Evolutionary conservation across 2,888 invertebrate species (phyloP), one percentile per base, ranked within the genome.

Genomic region (Syritta pipiens): DNA sequence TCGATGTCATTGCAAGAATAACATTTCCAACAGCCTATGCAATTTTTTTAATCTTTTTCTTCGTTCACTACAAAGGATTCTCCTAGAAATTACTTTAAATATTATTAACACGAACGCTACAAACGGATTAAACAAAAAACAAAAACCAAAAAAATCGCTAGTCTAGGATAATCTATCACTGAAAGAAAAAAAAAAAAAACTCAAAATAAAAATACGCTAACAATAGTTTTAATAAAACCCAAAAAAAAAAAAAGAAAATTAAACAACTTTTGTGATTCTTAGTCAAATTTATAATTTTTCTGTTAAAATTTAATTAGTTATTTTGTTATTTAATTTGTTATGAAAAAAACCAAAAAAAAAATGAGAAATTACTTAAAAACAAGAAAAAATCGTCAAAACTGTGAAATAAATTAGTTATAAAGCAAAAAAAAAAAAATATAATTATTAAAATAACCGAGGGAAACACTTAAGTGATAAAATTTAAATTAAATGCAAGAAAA

Each of bases 41-140:
- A 88, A 93, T 96, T 89, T 97, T 97, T 91, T 93, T 97, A 86
- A 94, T 96, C 89, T 97, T 96, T 91, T 97, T 97, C 92, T 97
- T 97, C 91, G 95, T 96, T 87, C 96, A 96, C 91, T 96, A 96
- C 91, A 96, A 95, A 90, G 95, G 94, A 90, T 94, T 94, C 86
- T 88, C 89, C 85, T 89, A 89, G 86, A 84, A 85, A 57, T 65
- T 63, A 68, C 57, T 81, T 63, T 53, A 51, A 71, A 67, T 53
- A 51, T n/a, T n/a, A n/a, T 20, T 67, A 30, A 72, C 53, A 65
- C 63, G n/a, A 69, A 67, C 63, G 71, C 65, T 22, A 72, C 71
- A 42, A 42, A 65, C 63, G 69, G 62, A 30, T 55, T 65, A 65
- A 67, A 69, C 57, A 22, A 59, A 65, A 69, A 10, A 28, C 44